A percentile compares a stretch with the other conserved stretches of the same genome.
These are phyloP conservation scores for Rhagoletis zephyria DNA, from an alignment of 1,140 invertebrate genomes.

Conservation along the genomic window DNA sequence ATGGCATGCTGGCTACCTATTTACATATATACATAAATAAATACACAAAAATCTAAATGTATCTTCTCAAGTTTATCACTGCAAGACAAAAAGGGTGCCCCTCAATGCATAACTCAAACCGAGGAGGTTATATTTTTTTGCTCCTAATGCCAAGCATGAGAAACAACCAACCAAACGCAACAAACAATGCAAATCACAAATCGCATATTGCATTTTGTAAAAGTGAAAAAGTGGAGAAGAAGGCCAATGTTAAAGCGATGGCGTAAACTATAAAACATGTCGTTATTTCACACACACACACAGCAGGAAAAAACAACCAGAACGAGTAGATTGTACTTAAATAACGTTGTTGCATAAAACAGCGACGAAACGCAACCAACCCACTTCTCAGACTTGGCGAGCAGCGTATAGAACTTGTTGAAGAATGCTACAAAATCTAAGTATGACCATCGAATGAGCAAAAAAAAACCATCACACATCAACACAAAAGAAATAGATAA, in stretches of 20 bases:
- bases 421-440: conserved; percentile 32
- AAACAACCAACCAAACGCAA: neutral
- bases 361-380: neutral
- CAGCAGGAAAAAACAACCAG: neutral
- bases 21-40: neutral
- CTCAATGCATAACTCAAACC: neutral
- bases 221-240: conserved; percentile 24
- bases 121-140: neutral
- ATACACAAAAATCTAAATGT: neutral
- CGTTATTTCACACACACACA: neutral
- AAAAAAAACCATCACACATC: neutral
- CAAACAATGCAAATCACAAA: conserved; percentile 42
- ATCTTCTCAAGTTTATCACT: neutral
- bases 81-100: neutral
- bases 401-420: conserved; percentile 44
- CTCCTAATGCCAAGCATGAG: conserved; percentile 4
- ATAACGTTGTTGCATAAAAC: conserved; percentile 42
- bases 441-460: conserved; percentile 24
- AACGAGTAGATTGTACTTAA: conserved; percentile 1
- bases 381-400: neutral
- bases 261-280: conserved; percentile 23
- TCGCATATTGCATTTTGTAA: conserved; percentile 18
- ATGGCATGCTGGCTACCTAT: too few species aligned
- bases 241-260: conserved; percentile 40
- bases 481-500: conserved; percentile 30